Base-by-base conservation (phyloP, 2,113 vertebrate species). In the Merops nubicus region DNA sequence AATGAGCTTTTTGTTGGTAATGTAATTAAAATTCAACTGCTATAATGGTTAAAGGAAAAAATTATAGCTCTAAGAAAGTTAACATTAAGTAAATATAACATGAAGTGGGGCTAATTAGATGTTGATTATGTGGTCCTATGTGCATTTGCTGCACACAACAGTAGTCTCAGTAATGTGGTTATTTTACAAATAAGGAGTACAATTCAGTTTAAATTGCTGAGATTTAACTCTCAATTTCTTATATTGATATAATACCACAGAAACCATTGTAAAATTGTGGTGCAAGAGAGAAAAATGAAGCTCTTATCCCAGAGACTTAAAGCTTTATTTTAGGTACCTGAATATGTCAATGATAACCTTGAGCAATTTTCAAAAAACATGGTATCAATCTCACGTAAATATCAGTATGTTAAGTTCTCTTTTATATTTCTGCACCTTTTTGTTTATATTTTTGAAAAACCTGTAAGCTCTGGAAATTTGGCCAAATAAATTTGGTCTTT, bases 1-100 rank as follows among this genome's bases (percentile, higher is more conserved):
- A 98, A 98, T 98, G 97, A 98, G 98, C 92, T 98, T 98, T 98
- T 98, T 98, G 98, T 98, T 98, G 97, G 97, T 98, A 98, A 98
- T 97, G 97, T 98, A 98, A 98, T 98, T 98, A 98, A 98, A 98
- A 98, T 98, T 98, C 98, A 97, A 97, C 98, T 98, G 97, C 98
- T 98, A 95, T 98, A 98, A 98, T 98, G 95, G 97, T 97, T 97
- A 97, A 96, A 98, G 64, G 86, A 88, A 91, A 97, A 98, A 98
- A 98, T 96, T 96, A 94, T 92, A 96, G 93, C 97, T 97, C 96
- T 96, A 96, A 97, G 95, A 97, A 98, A 98, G 89, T 97, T 98
- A 98, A 92, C 96, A 98, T 96, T 97, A 97, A 97, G 97, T 96
- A 97, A 98, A 98, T 97, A 97, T 90, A 97, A 98, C 97, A 98